Evolutionary conservation across 2,797 vertebrate genomes (phyloP).

Genomic region (Hydrophis major): DNA sequence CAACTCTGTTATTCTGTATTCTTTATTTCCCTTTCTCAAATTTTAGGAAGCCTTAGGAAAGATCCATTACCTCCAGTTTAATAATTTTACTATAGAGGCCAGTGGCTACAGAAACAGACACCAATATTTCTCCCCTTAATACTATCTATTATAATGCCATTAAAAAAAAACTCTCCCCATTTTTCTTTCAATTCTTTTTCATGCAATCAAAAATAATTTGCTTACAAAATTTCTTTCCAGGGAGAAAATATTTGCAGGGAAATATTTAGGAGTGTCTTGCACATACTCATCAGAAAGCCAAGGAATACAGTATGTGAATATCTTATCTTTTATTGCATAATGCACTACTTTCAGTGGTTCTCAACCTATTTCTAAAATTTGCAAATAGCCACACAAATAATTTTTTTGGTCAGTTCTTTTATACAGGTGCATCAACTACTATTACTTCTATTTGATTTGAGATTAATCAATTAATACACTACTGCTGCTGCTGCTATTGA

Average conservation of each 20-base stretch:
- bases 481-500: not conserved
- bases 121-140: not conserved
- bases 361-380: not conserved
- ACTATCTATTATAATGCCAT: not conserved
- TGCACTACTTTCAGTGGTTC: not conserved
- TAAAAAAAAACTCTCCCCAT: not conserved
- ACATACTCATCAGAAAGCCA: not conserved
- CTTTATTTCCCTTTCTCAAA: not conserved
- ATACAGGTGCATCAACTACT: not conserved
- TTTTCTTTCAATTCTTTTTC: not conserved
- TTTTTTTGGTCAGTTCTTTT: not conserved
- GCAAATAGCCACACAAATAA: not conserved
- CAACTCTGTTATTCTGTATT: not conserved
- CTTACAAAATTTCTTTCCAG: not conserved
- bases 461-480: not conserved
- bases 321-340: not conserved
- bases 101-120: not conserved
- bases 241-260: not conserved
- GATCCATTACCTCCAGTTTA: not conserved
- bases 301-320: not conserved
- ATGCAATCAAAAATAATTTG: not conserved
- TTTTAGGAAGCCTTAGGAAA: not conserved
- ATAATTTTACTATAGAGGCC: not conserved
- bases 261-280: not conserved
- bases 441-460: not conserved